Evolutionary conservation across 2,888 invertebrate species (phyloP).

Genomic region (Acrocyrtus sp.): DNA sequence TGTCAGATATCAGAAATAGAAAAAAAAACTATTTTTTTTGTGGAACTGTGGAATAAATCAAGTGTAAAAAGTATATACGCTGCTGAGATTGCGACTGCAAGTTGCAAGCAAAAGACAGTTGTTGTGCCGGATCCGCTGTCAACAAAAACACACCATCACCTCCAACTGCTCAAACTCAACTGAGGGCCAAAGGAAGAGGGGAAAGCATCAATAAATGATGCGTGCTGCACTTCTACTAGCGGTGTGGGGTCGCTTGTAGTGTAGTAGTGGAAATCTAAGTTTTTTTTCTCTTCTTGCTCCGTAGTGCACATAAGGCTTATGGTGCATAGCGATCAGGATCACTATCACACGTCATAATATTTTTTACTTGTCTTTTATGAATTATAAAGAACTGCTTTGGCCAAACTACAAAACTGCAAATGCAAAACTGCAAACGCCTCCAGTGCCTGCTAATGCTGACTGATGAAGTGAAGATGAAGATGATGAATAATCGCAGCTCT

Average conservation of each 20-base stretch:
- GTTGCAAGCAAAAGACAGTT: not conserved
- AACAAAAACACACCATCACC: constrained; percentile 25
- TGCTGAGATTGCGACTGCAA: not conserved
- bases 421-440: no score
- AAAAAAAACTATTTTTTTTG: not conserved
- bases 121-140: constrained; percentile 25
- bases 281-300: not conserved
- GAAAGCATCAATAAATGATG: constrained; percentile 38
- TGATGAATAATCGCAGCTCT: no score
- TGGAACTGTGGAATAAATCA: not conserved
- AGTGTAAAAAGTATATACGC: no score
- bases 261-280: not conserved
- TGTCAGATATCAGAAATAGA: no score
- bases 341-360: no score
- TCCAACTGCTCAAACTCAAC: constrained; percentile 40
- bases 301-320: no score
- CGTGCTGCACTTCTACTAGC: constrained; percentile 21
- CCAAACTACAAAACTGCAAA: no score
- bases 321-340: no score
- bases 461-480: no score
- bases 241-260: not conserved
- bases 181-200: constrained; percentile 36
- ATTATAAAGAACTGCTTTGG: no score
- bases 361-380: no score
- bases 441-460: no score